These are phyloP conservation scores for Gallinago solitaria DNA, from an alignment of 2,797 vertebrate species.

Conservation along the genomic window DNA sequence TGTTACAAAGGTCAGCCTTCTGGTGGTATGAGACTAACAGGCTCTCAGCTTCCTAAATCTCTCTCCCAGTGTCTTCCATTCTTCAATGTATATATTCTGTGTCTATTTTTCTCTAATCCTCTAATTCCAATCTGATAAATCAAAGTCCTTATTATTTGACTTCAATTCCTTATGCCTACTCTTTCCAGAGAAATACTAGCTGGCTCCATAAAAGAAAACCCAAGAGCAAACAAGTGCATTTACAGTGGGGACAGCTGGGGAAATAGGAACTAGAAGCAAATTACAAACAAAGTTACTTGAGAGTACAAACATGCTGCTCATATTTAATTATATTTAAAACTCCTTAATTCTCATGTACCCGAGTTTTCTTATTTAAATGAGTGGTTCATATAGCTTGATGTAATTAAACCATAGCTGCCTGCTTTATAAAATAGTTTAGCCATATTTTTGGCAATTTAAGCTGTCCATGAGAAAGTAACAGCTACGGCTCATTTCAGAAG, in stretches of 20 bases:
- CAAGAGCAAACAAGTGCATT: not conserved
- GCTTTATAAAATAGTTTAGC: conserved; percentile 6
- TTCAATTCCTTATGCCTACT: not conserved
- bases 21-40: not conserved
- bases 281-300: not conserved
- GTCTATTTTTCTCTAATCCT: not conserved
- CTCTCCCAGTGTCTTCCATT: not conserved
- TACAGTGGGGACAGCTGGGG: not conserved
- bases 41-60: not conserved
- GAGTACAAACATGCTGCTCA: not conserved
- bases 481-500: not conserved
- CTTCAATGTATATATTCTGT: not conserved
- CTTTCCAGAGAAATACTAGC: not conserved
- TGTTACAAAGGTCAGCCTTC: conserved; percentile 35
- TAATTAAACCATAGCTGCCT: conserved; percentile 26
- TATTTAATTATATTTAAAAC: not conserved
- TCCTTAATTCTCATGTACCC: not conserved
- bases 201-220: not conserved
- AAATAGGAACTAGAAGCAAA: not conserved
- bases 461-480: conserved; percentile 3
- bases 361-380: not conserved
- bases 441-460: not conserved
- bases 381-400: not conserved
- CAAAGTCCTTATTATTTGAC: not conserved
- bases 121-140: not conserved